Evolutionary conservation across 2,113 vertebrate genomes (phyloP).

Genomic region (Hassar affinis): DNA sequence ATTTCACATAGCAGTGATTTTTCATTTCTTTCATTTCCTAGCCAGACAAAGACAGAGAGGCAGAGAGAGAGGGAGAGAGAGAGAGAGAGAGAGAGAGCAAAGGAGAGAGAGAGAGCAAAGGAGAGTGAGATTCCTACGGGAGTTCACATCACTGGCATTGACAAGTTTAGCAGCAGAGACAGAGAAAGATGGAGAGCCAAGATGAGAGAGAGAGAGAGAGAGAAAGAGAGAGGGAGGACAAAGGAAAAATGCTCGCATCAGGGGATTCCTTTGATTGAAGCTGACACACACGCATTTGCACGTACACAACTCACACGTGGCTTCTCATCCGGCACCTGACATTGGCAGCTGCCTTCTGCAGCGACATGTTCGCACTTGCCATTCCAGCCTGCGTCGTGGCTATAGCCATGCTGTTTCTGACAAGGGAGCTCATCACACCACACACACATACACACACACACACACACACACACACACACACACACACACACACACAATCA

Average conservation of each 20-base stretch:
- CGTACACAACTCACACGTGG: slow-evolving; percentile 36
- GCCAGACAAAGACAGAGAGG: slow-evolving; percentile 16
- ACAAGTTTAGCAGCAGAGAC: slow-evolving; percentile 32
- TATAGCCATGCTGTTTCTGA: slow-evolving; percentile 52
- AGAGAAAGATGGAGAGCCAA: background rate
- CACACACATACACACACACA: slow-evolving; percentile 32
- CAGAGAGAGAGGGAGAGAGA: slow-evolving; percentile 28
- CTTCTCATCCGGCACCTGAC: slow-evolving; percentile 48
- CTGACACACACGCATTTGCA: slow-evolving; percentile 42
- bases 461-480: slow-evolving; percentile 33
- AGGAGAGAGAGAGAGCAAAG: slow-evolving; percentile 21
- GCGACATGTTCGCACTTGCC: slow-evolving; percentile 54
- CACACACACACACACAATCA: slow-evolving; percentile 34
- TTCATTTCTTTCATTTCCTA: slow-evolving; percentile 36
- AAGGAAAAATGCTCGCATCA: slow-evolving; percentile 48
- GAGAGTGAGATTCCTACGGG: slow-evolving; percentile 37
- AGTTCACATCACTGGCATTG: slow-evolving; percentile 33
- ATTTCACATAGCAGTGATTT: slow-evolving; percentile 51
- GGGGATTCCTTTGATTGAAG: slow-evolving; percentile 48
- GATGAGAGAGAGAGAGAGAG: background rate
- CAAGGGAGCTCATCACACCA: slow-evolving; percentile 36
- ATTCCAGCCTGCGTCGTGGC: slow-evolving; percentile 41
- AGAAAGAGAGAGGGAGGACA: slow-evolving; percentile 20
- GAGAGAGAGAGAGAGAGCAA: slow-evolving; percentile 4
- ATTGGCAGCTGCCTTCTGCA: slow-evolving; percentile 51